Percentiles rank a stretch among this genome's conserved stretches.
Evolutionary conservation across 2,113 vertebrate species (phyloP).

Genomic region (Passerina amoena): DNA sequence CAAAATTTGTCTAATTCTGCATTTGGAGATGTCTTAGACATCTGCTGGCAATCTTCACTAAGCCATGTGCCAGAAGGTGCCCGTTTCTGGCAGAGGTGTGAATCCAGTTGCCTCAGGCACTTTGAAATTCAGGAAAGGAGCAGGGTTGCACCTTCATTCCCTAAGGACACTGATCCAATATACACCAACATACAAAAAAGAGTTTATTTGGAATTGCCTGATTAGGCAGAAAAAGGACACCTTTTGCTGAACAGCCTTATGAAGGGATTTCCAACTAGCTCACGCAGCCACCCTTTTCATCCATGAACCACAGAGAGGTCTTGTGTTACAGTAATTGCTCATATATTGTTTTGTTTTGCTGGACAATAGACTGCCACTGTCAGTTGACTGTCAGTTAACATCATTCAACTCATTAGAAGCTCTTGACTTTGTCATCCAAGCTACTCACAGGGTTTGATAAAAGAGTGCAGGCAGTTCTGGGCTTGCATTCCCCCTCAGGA

Average conservation of each 20-base stretch:
- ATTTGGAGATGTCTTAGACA: not conserved
- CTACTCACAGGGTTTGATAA: not conserved
- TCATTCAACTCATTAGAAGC: not conserved
- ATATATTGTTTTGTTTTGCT: not conserved
- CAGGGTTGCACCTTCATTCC: not conserved
- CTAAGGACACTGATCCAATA: not conserved
- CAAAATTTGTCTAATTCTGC: not conserved
- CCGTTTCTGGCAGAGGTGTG: not conserved
- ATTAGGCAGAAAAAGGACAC: not conserved
- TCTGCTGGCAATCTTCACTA: not conserved
- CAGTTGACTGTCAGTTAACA: not conserved
- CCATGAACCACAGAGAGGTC: not conserved
- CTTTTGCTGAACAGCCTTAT: not conserved
- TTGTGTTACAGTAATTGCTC: not conserved
- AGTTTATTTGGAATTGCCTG: not conserved
- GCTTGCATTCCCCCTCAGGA: not conserved
- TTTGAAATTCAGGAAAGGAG: not conserved
- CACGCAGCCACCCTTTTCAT: rapidly evolving
- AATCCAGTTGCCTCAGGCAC: not conserved
- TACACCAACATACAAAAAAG: not conserved
- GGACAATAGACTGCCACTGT: not conserved
- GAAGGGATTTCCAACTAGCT: not conserved
- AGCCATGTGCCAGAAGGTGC: not conserved
- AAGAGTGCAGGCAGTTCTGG: not conserved
- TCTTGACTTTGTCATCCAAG: not conserved